These are phyloP conservation scores for Coenobita brevimanus DNA, from an alignment of 1,140 invertebrate genomes.

Conservation along the genomic window DNA sequence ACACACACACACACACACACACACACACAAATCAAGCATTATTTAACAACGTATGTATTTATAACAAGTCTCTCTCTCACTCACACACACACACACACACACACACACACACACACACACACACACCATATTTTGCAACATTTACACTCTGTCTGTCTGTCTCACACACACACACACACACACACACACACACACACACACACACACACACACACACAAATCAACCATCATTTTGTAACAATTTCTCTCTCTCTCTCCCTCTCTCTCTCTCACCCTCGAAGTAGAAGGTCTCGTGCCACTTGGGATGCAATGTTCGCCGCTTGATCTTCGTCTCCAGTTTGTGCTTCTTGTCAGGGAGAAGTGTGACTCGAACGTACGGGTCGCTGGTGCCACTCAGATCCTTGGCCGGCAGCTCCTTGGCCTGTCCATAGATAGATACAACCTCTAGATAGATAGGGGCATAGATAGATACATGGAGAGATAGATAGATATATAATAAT, in stretches of 20 bases:
- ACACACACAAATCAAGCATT: too few species aligned
- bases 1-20: constrained; percentile 11
- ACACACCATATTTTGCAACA: too few species aligned
- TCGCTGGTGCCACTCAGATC: constrained; percentile 95
- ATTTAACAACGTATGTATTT: too few species aligned
- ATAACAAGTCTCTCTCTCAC: too few species aligned
- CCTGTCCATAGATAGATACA: too few species aligned
- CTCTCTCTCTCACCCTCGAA: constrained; percentile 86
- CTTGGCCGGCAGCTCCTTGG: constrained; percentile 94
- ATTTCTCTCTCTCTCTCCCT: neutral
- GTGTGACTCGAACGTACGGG: constrained; percentile 92
- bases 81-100: neutral
- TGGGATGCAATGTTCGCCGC: constrained; percentile 92
- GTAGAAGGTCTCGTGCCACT: constrained; percentile 98
- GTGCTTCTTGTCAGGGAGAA: constrained; percentile 96
- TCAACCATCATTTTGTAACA: neutral
- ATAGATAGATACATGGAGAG: neutral
- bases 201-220: neutral
- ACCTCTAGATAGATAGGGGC: too few species aligned
- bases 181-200: neutral
- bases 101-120: constrained; percentile 16
- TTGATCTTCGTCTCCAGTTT: constrained; percentile 98
- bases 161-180: neutral
- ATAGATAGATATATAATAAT: neutral
- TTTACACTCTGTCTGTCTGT: neutral